Evolutionary conservation across 2,113 vertebrate genomes (phyloP).

Genomic region (Theropithecus gelada): DNA sequence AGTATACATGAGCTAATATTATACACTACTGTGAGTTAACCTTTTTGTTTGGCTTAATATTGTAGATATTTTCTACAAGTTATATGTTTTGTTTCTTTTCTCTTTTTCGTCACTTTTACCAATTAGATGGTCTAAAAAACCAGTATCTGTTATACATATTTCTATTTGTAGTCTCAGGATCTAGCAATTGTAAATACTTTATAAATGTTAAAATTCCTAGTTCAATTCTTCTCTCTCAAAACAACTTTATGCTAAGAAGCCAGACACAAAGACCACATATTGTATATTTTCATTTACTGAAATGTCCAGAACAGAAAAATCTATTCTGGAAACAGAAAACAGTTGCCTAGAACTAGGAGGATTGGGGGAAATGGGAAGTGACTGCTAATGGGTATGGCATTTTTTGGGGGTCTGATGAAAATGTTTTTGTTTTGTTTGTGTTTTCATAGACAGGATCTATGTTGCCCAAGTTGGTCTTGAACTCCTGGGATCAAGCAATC

Average conservation of each 20-base stretch:
- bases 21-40: not conserved
- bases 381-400: not conserved
- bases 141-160: not conserved
- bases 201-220: constrained; percentile 18
- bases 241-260: not conserved
- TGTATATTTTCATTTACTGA: not conserved
- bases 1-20: not conserved
- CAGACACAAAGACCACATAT: not conserved
- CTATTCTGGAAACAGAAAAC: not conserved
- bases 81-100: not conserved
- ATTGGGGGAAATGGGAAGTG: not conserved
- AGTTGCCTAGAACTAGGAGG: not conserved
- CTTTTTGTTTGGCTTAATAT: not conserved
- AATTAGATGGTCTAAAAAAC: not conserved
- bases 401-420: not conserved
- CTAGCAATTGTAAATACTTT: not conserved
- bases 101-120: not conserved
- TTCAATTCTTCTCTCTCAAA: not conserved
- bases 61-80: not conserved
- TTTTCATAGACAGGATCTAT: too few relatives aligned
- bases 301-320: not conserved
- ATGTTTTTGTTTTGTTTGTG: too few relatives aligned
- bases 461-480: too few relatives aligned
- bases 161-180: not conserved
- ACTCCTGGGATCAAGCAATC: too few relatives aligned